Evolutionary conservation across 2,113 vertebrate genomes (phyloP), one percentile per base, ranked within the genome.

Genomic region (Apus apus): DNA sequence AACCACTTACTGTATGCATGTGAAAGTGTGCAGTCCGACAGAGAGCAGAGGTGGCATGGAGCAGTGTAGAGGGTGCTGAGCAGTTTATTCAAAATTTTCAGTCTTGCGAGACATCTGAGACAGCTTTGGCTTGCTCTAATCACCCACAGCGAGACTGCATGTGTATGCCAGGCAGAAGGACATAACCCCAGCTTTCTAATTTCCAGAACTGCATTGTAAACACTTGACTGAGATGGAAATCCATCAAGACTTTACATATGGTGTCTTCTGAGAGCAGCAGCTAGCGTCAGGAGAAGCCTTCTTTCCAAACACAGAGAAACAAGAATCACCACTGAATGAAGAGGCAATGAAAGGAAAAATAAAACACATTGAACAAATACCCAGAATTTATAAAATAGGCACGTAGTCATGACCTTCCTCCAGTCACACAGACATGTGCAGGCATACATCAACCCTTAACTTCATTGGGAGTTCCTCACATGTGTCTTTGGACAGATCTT

Each of bases 401-500:
- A 92, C 3, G 6, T 87, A 91, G 60, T 93, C 62, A 60, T 91
- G 67, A 50, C 61, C 38, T 95, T 72, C 89, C 53, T 89, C 45
- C 76, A 88, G 65, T 90, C 74, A 67, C 60, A n/a, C 23, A 84
- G 79, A 48, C 72, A 61, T 30, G 34, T 67, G 73, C 90, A 86
- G 0, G 25, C 67, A 90, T 48, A 58, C 29, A 34, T 66, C 67
- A 85, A 56, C 72, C 56, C 45, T 71, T 75, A 80, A 64, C 57
- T 94, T 94, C 85, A 88, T 18, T 2, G 23, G 51, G 92, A 96
- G 72, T 75, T 92, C 65, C 51, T 95, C 65, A 36, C 67, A 61
- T 93, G 72, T 94, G 90, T 86, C 87, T 93, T 79, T 67, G 75
- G 93, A 53, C 64, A n/a, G 46, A 93, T 85, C 90, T 92, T 95